These are phyloP conservation scores for Rissa tridactyla DNA, from an alignment of 2,113 vertebrate genomes.

Conservation along the genomic window DNA sequence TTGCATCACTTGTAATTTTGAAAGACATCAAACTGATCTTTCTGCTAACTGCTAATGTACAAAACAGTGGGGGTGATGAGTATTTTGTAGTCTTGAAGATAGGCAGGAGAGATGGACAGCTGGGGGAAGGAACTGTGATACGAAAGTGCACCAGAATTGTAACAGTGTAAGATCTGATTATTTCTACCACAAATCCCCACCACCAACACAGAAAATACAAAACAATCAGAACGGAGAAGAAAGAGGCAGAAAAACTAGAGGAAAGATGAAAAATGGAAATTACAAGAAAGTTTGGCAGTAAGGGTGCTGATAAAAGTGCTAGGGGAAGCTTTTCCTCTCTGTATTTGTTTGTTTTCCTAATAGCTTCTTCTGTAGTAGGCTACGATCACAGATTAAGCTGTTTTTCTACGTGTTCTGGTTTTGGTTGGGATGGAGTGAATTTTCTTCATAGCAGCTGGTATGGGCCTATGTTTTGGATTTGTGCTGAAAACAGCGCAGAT, in stretches of 20 bases:
- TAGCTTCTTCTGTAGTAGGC: background rate
- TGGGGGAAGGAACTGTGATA: background rate
- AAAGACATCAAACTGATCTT: background rate
- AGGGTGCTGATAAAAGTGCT: background rate
- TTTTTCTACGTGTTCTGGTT: background rate
- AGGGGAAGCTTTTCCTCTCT: background rate
- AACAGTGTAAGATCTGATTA: background rate
- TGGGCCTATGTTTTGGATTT: background rate
- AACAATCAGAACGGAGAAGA: background rate
- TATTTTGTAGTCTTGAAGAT: background rate
- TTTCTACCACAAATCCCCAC: background rate
- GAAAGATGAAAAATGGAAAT: background rate
- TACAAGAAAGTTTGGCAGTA: background rate
- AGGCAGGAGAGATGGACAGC: background rate
- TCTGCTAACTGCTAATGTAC: background rate
- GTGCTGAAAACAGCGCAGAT: background rate
- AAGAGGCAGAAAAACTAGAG: background rate
- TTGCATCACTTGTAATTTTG: background rate
- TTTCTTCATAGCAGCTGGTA: background rate
- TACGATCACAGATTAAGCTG: background rate
- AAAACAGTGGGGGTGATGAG: background rate
- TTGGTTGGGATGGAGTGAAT: background rate
- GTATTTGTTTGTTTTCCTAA: background rate
- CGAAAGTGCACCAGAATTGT: fast-evolving
- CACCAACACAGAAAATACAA: background rate